Base-by-base conservation (phyloP, 1,140 invertebrate species). In the Chironomus striatipennis region DNA sequence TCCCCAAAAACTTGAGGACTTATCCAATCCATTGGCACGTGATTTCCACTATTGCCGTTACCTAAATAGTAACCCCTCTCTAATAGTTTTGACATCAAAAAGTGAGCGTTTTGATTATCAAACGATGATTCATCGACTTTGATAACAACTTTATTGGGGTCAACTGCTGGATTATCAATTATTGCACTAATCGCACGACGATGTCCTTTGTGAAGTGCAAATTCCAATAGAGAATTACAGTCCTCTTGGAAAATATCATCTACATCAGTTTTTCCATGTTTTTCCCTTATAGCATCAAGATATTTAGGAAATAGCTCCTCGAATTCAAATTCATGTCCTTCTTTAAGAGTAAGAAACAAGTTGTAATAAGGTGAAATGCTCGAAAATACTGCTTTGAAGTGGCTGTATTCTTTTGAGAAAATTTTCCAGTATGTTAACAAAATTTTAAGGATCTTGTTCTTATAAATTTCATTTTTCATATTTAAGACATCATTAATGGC, bases 1-100 rank as follows among this genome's bases (percentile, higher is more conserved):
- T 70, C 65, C 20, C 18, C 65, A 20, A 70, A 70, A 10, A 70
- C 65, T 70, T 70, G 65, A 18, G 65, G 20, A 70, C 65, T 70
- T 18, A 70, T 70, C 65, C 65, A 70, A 70, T 70, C 65, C n/a
- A 20, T 4, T 70, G 65, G 65, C n/a, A 70, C 17, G 18, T 21
- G 65, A 1, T 57, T 15, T 57, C n/a, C 10, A n/a, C 20, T 17
- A 70, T 70, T 10, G 10, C 0, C 18, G 18, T 70, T 70, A 6
- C 65, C 65, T 17, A 70, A 18, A 18, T 70, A 70, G 6, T 18
- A 70, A 9, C 65, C 65, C 18, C 18, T 70, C 18, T 70, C 65
- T 10, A 70, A 17, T 70, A 70, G 10, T 20, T 70, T 70, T 18
- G n/a, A 18, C 65, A 70, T 70, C 5, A 70, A 3, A 10, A 18